Percentiles rank a stretch among this genome's conserved stretches.
Evolutionary conservation across 1,140 invertebrate genomes (phyloP).

Genomic region (Drosophila kohkoa): DNA sequence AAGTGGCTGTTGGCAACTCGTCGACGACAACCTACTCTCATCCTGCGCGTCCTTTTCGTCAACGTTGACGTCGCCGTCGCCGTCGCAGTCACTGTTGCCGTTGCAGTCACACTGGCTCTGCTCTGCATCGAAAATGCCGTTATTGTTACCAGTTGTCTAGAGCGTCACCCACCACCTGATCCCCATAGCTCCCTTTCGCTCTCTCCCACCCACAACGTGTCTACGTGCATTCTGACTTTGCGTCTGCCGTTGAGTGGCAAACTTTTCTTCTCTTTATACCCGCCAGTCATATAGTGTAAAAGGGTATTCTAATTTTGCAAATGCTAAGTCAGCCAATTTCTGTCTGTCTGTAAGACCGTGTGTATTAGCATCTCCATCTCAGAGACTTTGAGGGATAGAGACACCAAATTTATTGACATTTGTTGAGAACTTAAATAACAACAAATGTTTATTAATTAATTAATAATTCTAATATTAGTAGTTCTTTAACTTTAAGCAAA

Average conservation of each 20-base stretch:
- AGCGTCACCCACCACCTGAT: constrained; percentile 21
- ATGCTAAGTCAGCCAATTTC: no score
- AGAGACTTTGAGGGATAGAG: no score
- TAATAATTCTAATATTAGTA: no score
- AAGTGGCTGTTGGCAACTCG: constrained; percentile 83
- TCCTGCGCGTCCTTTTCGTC: constrained; percentile 76
- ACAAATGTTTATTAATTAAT: no score
- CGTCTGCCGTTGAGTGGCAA: constrained; percentile 78
- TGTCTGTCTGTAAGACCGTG: no score
- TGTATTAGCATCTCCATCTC: no score
- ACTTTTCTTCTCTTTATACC: constrained; percentile 33
- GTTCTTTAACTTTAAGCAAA: no score
- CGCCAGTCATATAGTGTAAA: no score
- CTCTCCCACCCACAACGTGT: constrained; percentile 21
- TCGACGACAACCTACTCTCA: constrained; percentile 73
- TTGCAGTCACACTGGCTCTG: constrained; percentile 2
- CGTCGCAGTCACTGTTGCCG: neutral
- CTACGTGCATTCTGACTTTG: constrained; percentile 47
- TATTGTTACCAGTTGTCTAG: constrained; percentile 81
- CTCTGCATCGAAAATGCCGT: constrained; percentile 77
- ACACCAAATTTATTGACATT: no score
- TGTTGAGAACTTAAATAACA: no score
- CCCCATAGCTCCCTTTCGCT: constrained; percentile 14
- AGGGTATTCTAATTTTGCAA: no score
- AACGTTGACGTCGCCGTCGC: constrained; percentile 49